Evolutionary conservation across 2,113 vertebrate species (phyloP).

Genomic region (Malurus cyaneus): DNA sequence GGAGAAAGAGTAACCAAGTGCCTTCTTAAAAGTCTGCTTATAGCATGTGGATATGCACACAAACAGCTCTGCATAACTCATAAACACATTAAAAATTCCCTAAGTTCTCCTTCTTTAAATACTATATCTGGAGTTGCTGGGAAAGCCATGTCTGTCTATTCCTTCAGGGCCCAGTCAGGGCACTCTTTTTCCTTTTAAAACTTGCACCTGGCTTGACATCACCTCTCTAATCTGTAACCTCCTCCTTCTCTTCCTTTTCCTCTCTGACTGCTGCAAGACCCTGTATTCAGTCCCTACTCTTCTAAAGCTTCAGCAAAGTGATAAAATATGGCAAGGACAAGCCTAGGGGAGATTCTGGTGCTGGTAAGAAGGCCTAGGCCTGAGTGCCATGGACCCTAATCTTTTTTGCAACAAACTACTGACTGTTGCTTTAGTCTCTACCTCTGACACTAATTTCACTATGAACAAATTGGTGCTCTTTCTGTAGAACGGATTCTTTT

Average conservation of each 20-base stretch:
- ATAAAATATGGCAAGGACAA: background rate
- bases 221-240: background rate
- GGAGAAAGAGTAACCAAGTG: background rate
- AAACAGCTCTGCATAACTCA: background rate
- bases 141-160: background rate
- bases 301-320: background rate
- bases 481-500: background rate
- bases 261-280: background rate
- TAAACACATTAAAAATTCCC: background rate
- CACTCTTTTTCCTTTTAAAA: background rate
- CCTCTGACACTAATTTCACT: background rate
- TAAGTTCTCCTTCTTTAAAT: background rate
- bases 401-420: background rate
- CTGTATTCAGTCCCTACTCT: background rate
- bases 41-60: background rate
- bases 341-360: background rate
- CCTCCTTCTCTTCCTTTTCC: background rate
- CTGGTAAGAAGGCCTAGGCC: background rate
- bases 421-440: background rate
- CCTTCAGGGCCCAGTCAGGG: background rate
- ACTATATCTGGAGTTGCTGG: background rate
- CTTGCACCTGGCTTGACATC: background rate
- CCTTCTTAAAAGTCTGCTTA: background rate
- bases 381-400: fast-evolving
- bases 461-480: background rate